These are phyloP conservation scores for Agonum fuliginosum DNA, from an alignment of 2,888 invertebrate species.

Conservation along the genomic window DNA sequence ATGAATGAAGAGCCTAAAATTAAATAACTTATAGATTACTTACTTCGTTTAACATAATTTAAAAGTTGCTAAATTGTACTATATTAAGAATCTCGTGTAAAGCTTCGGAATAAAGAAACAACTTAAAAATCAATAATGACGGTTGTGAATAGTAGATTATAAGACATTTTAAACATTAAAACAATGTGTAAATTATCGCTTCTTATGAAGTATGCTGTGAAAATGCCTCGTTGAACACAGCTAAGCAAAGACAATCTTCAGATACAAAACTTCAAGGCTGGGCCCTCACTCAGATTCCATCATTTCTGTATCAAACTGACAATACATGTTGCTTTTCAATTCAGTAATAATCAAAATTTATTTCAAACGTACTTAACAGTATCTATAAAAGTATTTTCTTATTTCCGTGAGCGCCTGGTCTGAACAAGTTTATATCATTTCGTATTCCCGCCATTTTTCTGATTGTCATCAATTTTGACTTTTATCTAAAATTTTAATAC, in stretches of 20 bases:
- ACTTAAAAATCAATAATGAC: conserved; percentile 67
- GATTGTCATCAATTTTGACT: conserved; percentile 26
- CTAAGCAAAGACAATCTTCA: conserved; percentile 65
- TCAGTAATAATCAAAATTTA: conserved; percentile 38
- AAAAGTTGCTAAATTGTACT: conserved; percentile 52
- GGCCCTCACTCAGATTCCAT: conserved; percentile 25
- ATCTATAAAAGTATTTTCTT: background rate
- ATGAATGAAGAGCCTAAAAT: conserved; percentile 48
- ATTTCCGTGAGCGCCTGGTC: conserved; percentile 13
- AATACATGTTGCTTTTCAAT: conserved; percentile 25
- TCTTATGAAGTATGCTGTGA: conserved; percentile 59
- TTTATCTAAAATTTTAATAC: conserved; percentile 35
- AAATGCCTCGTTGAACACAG: conserved; percentile 65
- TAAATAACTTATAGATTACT: conserved; percentile 43
- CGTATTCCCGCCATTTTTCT: conserved; percentile 37
- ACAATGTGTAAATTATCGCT: conserved; percentile 57
- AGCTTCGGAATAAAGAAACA: conserved; percentile 54
- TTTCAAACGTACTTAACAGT: background rate
- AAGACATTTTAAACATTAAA: conserved; percentile 57
- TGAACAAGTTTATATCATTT: conserved; percentile 20
- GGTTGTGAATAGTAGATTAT: conserved; percentile 67
- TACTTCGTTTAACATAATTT: conserved; percentile 45
- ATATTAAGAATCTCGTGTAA: conserved; percentile 55
- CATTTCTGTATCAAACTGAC: conserved; percentile 15
- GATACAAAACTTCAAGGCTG: conserved; percentile 28